These are phyloP conservation scores for Hyperoplus lanceolatus DNA, from an alignment of 2,797 vertebrate species.

Conservation along the genomic window DNA sequence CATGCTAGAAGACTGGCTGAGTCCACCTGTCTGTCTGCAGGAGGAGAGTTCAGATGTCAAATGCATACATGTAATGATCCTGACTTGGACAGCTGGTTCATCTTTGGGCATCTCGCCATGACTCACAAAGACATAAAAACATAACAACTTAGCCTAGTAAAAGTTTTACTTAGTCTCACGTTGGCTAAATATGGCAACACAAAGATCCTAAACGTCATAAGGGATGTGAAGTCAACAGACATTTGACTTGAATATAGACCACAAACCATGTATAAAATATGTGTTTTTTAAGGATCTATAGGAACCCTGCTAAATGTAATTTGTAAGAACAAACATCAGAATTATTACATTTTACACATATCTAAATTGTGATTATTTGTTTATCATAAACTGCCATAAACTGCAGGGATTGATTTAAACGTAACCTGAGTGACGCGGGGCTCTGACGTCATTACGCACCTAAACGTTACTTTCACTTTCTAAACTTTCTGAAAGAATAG, in stretches of 20 bases:
- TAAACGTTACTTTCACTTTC: constrained; percentile 39
- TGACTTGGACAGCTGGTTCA: constrained; percentile 67
- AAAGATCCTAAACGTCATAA: not conserved
- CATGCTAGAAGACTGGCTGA: constrained; percentile 68
- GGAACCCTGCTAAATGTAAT: not conserved
- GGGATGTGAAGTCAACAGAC: no score
- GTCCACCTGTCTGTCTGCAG: constrained; percentile 79
- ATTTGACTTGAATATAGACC: no score
- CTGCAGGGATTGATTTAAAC: not conserved
- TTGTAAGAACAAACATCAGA: not conserved
- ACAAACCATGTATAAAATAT: no score
- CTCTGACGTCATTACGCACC: constrained; percentile 52
- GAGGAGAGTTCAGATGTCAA: constrained; percentile 72
- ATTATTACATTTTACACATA: not conserved
- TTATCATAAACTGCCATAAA: not conserved
- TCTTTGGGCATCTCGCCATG: constrained; percentile 64
- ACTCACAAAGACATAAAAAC: constrained; percentile 27
- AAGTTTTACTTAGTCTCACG: constrained; percentile 6
- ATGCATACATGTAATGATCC: constrained; percentile 75
- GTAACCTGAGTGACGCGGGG: constrained; percentile 5
- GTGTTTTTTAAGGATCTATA: no score
- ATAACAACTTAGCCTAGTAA: constrained; percentile 25
- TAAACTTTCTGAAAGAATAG: not conserved
- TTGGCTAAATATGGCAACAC: no score
- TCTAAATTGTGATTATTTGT: not conserved